phyloP scores from a whole-genome alignment of 2,797 vertebrate species.

The Notoglanidium macrostoma region DNA sequence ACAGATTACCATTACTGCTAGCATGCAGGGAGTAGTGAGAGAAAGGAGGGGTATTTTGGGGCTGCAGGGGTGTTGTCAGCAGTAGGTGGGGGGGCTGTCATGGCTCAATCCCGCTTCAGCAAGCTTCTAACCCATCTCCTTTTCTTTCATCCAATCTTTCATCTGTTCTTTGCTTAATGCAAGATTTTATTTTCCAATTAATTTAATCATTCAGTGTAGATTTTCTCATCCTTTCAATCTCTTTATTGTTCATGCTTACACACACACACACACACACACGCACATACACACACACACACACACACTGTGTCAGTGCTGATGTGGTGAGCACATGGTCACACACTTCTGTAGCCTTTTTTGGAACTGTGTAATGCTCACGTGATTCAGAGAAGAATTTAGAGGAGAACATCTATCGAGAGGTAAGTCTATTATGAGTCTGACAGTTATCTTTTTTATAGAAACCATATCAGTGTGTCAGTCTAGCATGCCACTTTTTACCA shows the following conservation, averaged over 20 bases:
- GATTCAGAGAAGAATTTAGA: neutral
- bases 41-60: neutral
- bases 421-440: neutral
- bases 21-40: constrained; percentile 1
- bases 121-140: neutral
- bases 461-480: neutral
- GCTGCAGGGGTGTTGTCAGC: constrained; percentile 6
- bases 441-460: neutral
- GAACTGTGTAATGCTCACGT: neutral
- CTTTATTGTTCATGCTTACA: neutral
- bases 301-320: constrained; percentile 34
- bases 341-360: constrained; percentile 27
- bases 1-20: neutral
- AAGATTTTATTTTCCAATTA: neutral
- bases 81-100: neutral
- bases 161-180: neutral
- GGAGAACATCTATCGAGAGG: neutral
- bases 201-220: neutral
- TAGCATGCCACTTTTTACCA: neutral
- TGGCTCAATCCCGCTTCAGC: neutral
- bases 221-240: neutral
- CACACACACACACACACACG: neutral
- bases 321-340: constrained; percentile 50
- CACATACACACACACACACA: constrained; percentile 14
- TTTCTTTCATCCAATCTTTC: neutral